Percentiles rank a stretch among this genome's conserved stretches.
phyloP scores from a whole-genome alignment of 2,797 vertebrate genomes.

The Buceros bicornis region DNA sequence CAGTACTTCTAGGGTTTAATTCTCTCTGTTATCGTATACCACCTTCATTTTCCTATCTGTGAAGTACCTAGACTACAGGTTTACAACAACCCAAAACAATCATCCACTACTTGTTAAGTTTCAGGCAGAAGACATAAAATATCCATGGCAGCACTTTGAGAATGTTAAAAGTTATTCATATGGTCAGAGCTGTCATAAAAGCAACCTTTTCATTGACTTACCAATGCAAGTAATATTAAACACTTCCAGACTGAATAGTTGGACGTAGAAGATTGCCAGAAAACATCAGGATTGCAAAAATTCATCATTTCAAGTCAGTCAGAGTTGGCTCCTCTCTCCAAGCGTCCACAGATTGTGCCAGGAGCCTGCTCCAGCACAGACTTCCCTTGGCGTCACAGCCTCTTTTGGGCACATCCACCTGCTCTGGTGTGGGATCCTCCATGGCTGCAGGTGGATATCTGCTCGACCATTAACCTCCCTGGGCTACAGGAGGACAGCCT shows the following conservation, averaged over 20 bases:
- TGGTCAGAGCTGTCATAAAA: background rate
- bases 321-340: no score
- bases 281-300: background rate
- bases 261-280: background rate
- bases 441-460: no score
- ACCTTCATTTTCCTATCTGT: background rate
- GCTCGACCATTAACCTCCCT: no score
- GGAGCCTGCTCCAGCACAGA: no score
- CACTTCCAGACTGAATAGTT: background rate
- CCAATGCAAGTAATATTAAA: background rate
- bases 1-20: background rate
- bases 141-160: background rate
- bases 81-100: background rate
- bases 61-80: background rate
- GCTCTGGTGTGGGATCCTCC: no score
- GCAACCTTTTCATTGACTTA: background rate
- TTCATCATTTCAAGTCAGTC: background rate
- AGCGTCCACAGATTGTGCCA: no score
- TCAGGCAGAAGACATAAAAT: background rate
- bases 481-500: no score
- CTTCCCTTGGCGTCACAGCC: no score
- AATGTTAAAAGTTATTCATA: background rate
- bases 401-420: no score
- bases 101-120: background rate
- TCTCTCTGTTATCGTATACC: background rate